phyloP scores from a whole-genome alignment of 53 echinoderm and acorn worm species.

The Arbacia lixula region DNA sequence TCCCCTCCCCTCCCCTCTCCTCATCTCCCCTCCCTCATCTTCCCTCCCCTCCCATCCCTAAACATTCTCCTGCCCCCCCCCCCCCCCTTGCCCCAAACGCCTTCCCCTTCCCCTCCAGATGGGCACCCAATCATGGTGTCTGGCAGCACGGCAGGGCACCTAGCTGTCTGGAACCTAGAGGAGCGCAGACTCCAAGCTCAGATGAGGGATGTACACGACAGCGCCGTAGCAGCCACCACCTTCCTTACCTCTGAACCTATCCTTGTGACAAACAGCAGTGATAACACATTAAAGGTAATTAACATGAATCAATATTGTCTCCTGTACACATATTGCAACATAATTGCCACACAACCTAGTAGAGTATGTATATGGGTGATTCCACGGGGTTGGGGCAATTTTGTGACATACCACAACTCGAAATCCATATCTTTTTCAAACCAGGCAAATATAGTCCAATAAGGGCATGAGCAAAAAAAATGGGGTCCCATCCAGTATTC shows the following conservation, averaged over 20 bases:
- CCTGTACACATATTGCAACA: too few relatives aligned
- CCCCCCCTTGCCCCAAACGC: neutral
- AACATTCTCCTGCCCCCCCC: neutral
- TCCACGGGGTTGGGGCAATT: too few relatives aligned
- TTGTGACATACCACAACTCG: too few relatives aligned
- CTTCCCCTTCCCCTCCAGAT: slow-evolving; percentile 53
- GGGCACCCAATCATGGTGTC: slow-evolving; percentile 98
- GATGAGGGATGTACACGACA: slow-evolving; percentile 89
- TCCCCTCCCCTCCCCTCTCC: neutral
- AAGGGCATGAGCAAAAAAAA: too few relatives aligned
- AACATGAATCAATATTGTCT: too few relatives aligned
- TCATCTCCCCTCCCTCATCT: neutral
- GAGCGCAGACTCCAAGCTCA: slow-evolving; percentile 87
- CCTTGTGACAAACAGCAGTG: slow-evolving; percentile 88
- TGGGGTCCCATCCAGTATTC: too few relatives aligned
- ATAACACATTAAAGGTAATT: slow-evolving; percentile 93
- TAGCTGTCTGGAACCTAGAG: slow-evolving; percentile 97
- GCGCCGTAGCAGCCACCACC: slow-evolving; percentile 76
- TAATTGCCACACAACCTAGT: too few relatives aligned
- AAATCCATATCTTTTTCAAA: too few relatives aligned
- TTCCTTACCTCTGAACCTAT: slow-evolving; percentile 88
- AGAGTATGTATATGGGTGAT: too few relatives aligned
- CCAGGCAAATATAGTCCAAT: too few relatives aligned
- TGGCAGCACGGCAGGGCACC: slow-evolving; percentile 83
- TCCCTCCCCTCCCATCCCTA: neutral